Evolutionary conservation across 2,113 vertebrate genomes (phyloP).

Genomic region (Mormoops blainvillei): DNA sequence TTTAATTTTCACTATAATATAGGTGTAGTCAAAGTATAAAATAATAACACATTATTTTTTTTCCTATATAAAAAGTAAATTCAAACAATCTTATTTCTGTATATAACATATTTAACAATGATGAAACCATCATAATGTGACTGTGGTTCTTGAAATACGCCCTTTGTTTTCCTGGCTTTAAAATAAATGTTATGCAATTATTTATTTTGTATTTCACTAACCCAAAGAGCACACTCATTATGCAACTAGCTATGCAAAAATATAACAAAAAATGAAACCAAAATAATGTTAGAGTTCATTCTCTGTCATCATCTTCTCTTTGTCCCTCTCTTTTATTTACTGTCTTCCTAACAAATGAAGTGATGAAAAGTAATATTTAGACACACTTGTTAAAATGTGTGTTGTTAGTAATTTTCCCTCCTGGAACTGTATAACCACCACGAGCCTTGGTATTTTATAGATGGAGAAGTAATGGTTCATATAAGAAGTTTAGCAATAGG

Average conservation of each 20-base stretch:
- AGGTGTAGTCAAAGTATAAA: neutral
- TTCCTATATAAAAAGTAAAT: neutral
- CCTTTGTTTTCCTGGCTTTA: neutral
- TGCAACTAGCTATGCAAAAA: neutral
- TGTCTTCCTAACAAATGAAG: neutral
- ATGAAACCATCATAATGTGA: neutral
- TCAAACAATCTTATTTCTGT: neutral
- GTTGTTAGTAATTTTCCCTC: neutral
- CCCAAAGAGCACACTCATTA: neutral
- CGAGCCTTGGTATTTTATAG: neutral
- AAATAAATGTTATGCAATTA: neutral
- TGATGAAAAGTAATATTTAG: neutral
- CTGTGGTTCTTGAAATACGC: neutral
- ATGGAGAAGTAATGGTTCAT: neutral
- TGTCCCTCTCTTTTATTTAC: neutral
- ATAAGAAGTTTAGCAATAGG: neutral
- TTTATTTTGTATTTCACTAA: neutral
- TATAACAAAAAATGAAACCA: neutral
- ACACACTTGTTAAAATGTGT: neutral
- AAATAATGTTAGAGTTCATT: neutral
- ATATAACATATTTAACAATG: neutral
- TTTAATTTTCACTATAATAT: neutral
- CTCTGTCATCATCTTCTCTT: neutral
- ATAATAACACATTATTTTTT: neutral
- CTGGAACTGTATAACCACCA: neutral